Base-by-base conservation (phyloP, 2,888 invertebrate genomes). In the Taphrorychus bicolor region DNA sequence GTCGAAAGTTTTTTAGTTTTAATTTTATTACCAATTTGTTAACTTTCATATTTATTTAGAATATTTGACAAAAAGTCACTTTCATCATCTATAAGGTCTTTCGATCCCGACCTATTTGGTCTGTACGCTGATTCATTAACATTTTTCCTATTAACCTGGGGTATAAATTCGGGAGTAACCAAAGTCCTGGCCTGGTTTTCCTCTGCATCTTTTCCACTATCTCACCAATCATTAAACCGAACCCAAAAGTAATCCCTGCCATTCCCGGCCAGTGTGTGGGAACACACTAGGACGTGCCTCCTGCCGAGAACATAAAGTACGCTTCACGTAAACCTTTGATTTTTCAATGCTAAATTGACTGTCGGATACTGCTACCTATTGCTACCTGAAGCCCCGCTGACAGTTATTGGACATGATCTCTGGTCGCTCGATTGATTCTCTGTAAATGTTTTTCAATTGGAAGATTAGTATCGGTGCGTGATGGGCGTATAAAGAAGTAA, bases 401-500 rank as follows among this genome's bases (percentile, higher is more conserved):
- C 62, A 62, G 51, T 59, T 67, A 67, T 67, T 67, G 62, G 67
- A 62, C 54, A 59, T 59, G 65, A 65, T 65, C 59, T 40, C 48
- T 23, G 41, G 21, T 59, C 65, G 65, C 53, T 65, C 65, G 53
- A 65, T 65, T 65, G 54, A 59, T 24, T 59, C 65, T 59, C 23
- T 53, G 59, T 53, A 65, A 64, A 64, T 52, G 22, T 65, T 32
- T 59, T 59, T 51, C 48, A 18, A 42, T 60, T 21, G 53, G 19
- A 16, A 21, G 17, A 32, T 24, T 59, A 17, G 32, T n/a, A n/a
- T n/a, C n/a, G n/a, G n/a, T n/a, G n/a, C n/a, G n/a, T n/a, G n/a
- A n/a, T n/a, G n/a, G n/a, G n/a, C n/a, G n/a, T n/a, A n/a, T n/a
- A n/a, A n/a, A n/a, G n/a, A n/a, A n/a, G n/a, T n/a, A n/a, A n/a